phyloP scores from a whole-genome alignment of 2,888 invertebrate genomes.

The Congeria kusceri region DNA sequence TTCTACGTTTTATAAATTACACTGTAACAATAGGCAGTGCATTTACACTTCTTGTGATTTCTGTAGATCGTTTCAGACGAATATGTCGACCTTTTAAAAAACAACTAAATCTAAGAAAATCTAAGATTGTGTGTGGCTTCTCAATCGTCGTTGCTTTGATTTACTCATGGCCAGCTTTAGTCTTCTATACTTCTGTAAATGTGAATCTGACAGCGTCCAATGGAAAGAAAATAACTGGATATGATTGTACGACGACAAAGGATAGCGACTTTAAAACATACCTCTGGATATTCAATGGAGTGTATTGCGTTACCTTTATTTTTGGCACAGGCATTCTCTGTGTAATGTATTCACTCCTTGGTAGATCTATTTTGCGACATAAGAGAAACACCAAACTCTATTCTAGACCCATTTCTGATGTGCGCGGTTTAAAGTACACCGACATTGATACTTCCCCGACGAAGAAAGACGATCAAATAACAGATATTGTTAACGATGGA shows the following conservation, averaged over 20 bases:
- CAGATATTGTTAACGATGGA: too few relatives aligned
- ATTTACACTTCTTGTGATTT: slow-evolving; percentile 23
- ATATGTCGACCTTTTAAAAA: slow-evolving; percentile 23
- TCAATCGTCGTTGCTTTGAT: background rate
- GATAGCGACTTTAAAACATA: slow-evolving; percentile 26
- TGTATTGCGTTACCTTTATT: slow-evolving; percentile 39
- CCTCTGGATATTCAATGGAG: slow-evolving; percentile 28
- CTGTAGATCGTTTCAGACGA: slow-evolving; percentile 25
- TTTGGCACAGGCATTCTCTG: slow-evolving; percentile 1
- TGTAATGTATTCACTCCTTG: slow-evolving; percentile 40
- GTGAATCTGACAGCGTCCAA: background rate
- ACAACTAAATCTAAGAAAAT: slow-evolving; percentile 14
- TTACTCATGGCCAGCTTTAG: slow-evolving; percentile 5
- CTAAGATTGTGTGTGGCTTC: background rate
- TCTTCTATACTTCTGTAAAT: slow-evolving; percentile 10
- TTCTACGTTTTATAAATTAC: slow-evolving; percentile 25
- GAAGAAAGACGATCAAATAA: too few relatives aligned
- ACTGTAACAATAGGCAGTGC: slow-evolving; percentile 19
- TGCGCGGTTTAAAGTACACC: background rate
- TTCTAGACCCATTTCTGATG: background rate
- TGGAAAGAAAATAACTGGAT: slow-evolving; percentile 7
- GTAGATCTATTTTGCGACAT: slow-evolving; percentile 19
- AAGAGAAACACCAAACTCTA: background rate
- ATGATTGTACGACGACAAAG: slow-evolving; percentile 46
- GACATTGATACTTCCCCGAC: background rate